Percentiles rank a stretch among this genome's conserved stretches.
Conservation (phyloP, 2,113 vertebrate species). For the Ceuthmochares aereus region DNA sequence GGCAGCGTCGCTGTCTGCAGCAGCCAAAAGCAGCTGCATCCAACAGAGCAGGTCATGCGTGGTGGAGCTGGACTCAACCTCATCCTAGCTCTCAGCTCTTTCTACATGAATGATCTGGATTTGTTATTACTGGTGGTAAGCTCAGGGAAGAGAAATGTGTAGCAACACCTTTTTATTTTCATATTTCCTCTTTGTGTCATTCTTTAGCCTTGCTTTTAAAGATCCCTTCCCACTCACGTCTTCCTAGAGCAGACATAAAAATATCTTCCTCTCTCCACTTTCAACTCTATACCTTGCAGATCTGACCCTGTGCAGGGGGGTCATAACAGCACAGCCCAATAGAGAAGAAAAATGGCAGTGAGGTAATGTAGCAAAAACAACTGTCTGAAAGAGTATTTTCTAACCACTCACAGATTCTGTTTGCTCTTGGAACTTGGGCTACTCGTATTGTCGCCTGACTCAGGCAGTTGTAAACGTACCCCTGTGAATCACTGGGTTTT, state of each 20-base stretch:
- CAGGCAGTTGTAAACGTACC: not conserved
- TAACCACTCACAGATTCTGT: not conserved
- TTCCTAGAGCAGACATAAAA: not conserved
- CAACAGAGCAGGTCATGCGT: accelerated
- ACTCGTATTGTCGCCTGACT: not conserved
- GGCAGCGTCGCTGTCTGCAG: not conserved
- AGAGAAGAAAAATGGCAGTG: slow-evolving; percentile 12
- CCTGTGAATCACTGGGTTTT: not conserved
- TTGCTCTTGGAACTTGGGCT: not conserved
- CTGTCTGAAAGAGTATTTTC: not conserved
- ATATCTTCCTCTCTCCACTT: not conserved
- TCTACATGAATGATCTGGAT: not conserved
- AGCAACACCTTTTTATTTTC: not conserved
- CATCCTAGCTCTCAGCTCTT: not conserved
- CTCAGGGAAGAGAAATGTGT: not conserved
- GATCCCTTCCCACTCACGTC: not conserved
- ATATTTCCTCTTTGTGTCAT: not conserved
- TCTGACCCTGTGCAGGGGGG: not conserved
- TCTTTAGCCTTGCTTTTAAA: not conserved
- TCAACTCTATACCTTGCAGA: not conserved
- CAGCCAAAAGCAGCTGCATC: not conserved
- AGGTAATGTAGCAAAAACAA: not conserved
- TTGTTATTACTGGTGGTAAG: not conserved
- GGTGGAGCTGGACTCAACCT: not conserved
- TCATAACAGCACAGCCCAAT: not conserved